These are phyloP conservation scores for Odocoileus virginianus DNA, from an alignment of 2,113 vertebrate species.

Conservation along the genomic window DNA sequence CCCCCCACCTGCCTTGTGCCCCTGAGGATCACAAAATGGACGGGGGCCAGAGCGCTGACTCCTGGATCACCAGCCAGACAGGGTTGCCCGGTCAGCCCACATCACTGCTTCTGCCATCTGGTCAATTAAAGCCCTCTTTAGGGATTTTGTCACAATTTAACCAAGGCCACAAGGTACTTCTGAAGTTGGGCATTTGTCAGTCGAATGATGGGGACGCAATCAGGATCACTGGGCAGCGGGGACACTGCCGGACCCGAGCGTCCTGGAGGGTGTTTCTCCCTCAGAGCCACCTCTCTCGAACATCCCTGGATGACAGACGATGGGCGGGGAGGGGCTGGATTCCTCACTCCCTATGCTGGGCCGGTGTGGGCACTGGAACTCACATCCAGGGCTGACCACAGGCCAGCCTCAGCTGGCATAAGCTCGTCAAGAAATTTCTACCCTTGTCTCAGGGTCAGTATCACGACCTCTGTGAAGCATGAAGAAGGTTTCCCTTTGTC, in stretches of 20 bases:
- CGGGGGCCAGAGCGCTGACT: neutral
- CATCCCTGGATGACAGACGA: neutral
- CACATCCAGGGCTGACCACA: neutral
- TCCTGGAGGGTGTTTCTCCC: neutral
- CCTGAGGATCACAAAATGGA: neutral
- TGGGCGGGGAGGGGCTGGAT: neutral
- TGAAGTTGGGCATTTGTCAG: neutral
- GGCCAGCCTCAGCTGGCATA: neutral
- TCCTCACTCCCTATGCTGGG: neutral
- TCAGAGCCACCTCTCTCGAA: neutral
- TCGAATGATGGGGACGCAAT: neutral
- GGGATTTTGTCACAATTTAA: neutral
- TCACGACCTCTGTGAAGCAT: neutral
- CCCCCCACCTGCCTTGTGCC: neutral
- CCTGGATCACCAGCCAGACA: neutral
- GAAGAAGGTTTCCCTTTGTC: neutral
- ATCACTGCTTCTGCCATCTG: neutral
- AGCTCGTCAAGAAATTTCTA: neutral
- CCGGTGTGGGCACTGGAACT: neutral
- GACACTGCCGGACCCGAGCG: accelerated
- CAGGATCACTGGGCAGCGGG: neutral
- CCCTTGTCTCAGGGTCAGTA: neutral
- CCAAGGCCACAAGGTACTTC: neutral
- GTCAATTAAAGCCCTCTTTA: neutral
- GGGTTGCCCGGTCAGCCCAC: accelerated